Evolutionary conservation across 2,797 vertebrate genomes (phyloP).

Genomic region (Echeneis naucrates): DNA sequence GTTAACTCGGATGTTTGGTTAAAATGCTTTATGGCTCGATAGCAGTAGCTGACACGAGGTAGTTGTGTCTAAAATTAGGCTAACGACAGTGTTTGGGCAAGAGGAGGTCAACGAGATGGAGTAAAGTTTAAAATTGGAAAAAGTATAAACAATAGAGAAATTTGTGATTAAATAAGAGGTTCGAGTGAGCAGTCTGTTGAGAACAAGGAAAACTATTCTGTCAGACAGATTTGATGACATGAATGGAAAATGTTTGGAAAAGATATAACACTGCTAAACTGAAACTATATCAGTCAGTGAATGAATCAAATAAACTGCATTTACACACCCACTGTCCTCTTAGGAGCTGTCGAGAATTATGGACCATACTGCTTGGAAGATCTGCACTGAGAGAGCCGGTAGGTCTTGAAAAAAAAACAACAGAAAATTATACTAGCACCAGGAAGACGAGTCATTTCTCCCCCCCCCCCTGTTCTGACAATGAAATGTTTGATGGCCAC

Average conservation of each 20-base stretch:
- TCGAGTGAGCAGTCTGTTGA: too few species aligned
- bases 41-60: neutral
- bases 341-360: conserved; percentile 96
- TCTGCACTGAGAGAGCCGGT: conserved; percentile 95
- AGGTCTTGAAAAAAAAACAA: conserved; percentile 67
- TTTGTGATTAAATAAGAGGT: too few species aligned
- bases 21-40: rapidly evolving
- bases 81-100: neutral
- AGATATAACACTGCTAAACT: rapidly evolving
- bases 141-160: too few species aligned
- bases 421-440: neutral
- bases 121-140: too few species aligned
- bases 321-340: conserved; percentile 13
- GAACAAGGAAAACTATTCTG: too few species aligned
- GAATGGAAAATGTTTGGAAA: neutral
- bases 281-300: neutral
- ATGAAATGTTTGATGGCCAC: conserved; percentile 37
- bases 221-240: neutral
- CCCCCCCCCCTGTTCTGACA: neutral
- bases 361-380: conserved; percentile 95
- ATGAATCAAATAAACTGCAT: neutral
- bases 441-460: neutral
- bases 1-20: neutral
- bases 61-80: conserved; percentile 11
- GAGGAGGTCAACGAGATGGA: neutral